Conservation (phyloP, 2,888 invertebrate species). For the Cerceris ruficornis region DNA sequence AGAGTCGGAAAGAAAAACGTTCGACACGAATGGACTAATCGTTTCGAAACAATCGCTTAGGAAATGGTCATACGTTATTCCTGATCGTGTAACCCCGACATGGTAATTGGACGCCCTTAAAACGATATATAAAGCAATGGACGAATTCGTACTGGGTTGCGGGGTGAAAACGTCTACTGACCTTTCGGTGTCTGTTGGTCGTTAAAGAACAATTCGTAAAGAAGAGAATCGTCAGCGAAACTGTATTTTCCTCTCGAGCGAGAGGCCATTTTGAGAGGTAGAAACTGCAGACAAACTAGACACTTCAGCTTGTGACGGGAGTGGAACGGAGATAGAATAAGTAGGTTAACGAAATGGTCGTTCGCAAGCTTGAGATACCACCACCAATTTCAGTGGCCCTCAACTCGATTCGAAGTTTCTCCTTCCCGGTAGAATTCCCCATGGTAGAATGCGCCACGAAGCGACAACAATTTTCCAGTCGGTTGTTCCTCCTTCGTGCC, state of each 20-base stretch:
- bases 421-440: conserved; percentile 22
- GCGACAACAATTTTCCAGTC: conserved; percentile 68
- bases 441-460: conserved; percentile 46
- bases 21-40: background rate
- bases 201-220: conserved; percentile 45
- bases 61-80: too few species aligned
- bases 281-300: conserved; percentile 54
- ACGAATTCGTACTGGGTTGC: conserved; percentile 21
- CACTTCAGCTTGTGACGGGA: conserved; percentile 27
- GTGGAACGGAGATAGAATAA: conserved; percentile 61
- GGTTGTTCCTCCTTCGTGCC: conserved; percentile 58
- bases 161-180: conserved; percentile 18
- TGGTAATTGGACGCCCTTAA: too few species aligned
- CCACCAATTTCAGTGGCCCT: conserved; percentile 67
- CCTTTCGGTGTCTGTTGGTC: conserved; percentile 4
- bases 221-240: conserved; percentile 20
- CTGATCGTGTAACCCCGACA: too few species aligned
- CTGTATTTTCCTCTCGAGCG: conserved; percentile 23
- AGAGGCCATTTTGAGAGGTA: conserved; percentile 41
- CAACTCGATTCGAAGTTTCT: conserved; percentile 64
- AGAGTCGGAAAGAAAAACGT: background rate
- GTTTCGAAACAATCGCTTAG: too few species aligned
- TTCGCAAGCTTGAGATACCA: conserved; percentile 67
- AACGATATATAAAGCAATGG: conserved; percentile 14
- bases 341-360: conserved; percentile 71